Base-by-base conservation (phyloP, 1,140 invertebrate genomes). In the Tetraneura akinire region DNA sequence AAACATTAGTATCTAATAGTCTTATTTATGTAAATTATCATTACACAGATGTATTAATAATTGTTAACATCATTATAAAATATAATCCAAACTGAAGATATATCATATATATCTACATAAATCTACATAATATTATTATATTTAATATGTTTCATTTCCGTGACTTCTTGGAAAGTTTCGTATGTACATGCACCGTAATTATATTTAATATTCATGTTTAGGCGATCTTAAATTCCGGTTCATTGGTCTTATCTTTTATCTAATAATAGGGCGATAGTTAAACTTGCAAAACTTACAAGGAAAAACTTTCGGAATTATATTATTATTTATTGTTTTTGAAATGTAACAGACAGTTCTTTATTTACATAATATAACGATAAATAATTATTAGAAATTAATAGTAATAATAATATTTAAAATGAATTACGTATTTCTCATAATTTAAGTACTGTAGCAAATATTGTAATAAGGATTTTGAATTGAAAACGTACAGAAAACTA, bases 211-310 rank as follows among this genome's bases (percentile, higher is more conserved):
- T 66, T 66, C 37, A 21, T 23, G 64, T 66, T 66, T 5, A n/a
- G 37, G 6, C 11, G 64, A 42, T 66, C 64, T 66, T 66, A 66
- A 42, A n/a, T 42, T 66, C 37, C 64, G 64, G 64, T 66, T 66
- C 64, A 66, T 66, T 66, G 45, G 64, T 42, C n/a, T 66, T 66
- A 66, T 66, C 64, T 66, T 66, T 66, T 42, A n/a, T 42, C 32
- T 66, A 66, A 42, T 42, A n/a, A n/a, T 66, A 66, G 1, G 37
- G 37, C 5, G 37, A 21, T 4, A 13, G n/a, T 32, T 18, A 45
- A 66, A 66, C 64, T 66, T 66, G 37, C 64, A 13, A 21, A 42
- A 66, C 32, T 42, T 66, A 5, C 16, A 1, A 66, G n/a, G 37
- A 45, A 66, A 66, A 45, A 66, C 64, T 66, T 66, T 66, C 37